Conservation (phyloP, 2,113 vertebrate species). For the Indicator indicator region DNA sequence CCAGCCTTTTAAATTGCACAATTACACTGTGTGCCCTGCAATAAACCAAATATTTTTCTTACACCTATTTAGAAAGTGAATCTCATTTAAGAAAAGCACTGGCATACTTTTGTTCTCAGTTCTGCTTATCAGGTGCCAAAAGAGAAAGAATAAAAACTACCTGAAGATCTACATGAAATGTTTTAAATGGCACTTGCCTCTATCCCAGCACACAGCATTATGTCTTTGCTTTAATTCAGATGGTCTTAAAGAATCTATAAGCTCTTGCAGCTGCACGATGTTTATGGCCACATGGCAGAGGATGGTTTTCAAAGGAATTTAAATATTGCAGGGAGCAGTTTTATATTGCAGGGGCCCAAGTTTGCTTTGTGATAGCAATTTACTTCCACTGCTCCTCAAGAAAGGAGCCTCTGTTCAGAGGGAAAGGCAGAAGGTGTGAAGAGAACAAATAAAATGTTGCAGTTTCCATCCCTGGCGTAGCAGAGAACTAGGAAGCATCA, state of each 20-base stretch:
- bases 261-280: constrained; percentile 21
- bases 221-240: constrained; percentile 6
- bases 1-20: not conserved
- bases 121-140: not conserved
- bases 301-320: constrained; percentile 61
- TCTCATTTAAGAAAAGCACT: not conserved
- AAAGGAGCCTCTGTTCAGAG: constrained; percentile 33
- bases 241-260: not conserved
- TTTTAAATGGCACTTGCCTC: not conserved
- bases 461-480: not conserved
- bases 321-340: constrained; percentile 45
- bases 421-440: constrained; percentile 33
- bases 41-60: not conserved
- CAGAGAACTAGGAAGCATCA: not conserved
- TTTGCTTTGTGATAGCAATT: constrained; percentile 37
- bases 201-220: not conserved
- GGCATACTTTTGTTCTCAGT: not conserved
- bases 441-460: constrained; percentile 11
- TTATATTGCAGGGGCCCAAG: constrained; percentile 44
- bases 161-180: not conserved
- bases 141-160: not conserved
- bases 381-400: constrained; percentile 11
- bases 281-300: constrained; percentile 45
- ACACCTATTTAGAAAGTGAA: not conserved
- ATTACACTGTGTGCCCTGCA: not conserved